These are phyloP conservation scores for Endomychus coccineus DNA, from an alignment of 2,888 invertebrate genomes.

Conservation along the genomic window DNA sequence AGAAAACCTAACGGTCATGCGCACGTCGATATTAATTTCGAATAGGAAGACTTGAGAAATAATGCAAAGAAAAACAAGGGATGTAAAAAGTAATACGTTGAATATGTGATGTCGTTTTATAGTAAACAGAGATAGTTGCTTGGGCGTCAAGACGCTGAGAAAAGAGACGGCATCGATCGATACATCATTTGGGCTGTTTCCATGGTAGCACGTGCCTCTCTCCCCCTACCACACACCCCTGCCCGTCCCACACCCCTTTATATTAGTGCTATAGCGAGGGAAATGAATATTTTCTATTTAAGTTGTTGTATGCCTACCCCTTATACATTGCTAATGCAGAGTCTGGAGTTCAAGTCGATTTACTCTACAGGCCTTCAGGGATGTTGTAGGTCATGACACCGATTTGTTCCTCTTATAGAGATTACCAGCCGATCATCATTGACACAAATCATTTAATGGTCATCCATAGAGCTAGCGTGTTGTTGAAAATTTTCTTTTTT, in stretches of 20 bases:
- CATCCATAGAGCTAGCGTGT: too few relatives aligned
- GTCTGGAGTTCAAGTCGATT: too few relatives aligned
- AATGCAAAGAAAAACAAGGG: conserved; percentile 41
- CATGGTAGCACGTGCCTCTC: conserved; percentile 47
- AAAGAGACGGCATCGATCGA: conserved; percentile 44
- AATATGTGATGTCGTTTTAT: conserved; percentile 45
- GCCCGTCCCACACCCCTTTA: conserved; percentile 34
- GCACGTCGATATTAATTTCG: conserved; percentile 18
- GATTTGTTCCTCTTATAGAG: too few relatives aligned
- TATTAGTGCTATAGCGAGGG: conserved; percentile 41
- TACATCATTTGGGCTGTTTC: conserved; percentile 50
- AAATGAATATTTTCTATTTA: conserved; percentile 44
- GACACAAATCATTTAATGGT: too few relatives aligned
- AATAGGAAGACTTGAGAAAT: conserved; percentile 34
- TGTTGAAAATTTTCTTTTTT: too few relatives aligned
- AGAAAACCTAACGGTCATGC: conserved; percentile 11
- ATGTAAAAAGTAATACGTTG: conserved; percentile 46
- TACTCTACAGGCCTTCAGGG: too few relatives aligned
- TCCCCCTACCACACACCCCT: conserved; percentile 35
- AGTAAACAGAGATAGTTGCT: conserved; percentile 32
- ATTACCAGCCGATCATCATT: too few relatives aligned
- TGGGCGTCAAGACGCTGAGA: conserved; percentile 28
- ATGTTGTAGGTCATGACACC: too few relatives aligned
- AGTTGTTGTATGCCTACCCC: conserved; percentile 29
- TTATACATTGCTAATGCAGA: too few relatives aligned